phyloP scores from a whole-genome alignment of 2,888 invertebrate species.

The Trisateles emortualis region DNA sequence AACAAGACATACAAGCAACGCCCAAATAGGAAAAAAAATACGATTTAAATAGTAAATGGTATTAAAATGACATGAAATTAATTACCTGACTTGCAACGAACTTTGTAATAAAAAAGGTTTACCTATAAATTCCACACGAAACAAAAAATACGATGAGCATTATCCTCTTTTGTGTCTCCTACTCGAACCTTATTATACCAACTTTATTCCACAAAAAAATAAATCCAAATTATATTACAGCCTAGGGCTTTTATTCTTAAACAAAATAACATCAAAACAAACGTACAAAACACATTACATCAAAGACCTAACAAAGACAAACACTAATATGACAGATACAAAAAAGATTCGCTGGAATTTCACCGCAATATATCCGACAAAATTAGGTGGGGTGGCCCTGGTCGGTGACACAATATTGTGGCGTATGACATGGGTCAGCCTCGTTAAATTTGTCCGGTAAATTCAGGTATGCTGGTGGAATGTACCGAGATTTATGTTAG shows the following conservation, averaged over 20 bases:
- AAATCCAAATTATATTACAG: neutral
- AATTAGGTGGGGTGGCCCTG: constrained; percentile 57
- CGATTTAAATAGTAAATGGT: too few species aligned
- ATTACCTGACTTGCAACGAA: too few species aligned
- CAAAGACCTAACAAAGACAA: constrained; percentile 23
- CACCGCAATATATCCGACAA: constrained; percentile 56
- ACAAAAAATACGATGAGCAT: too few species aligned
- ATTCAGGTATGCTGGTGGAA: constrained; percentile 42
- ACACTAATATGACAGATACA: constrained; percentile 43
- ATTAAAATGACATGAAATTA: too few species aligned
- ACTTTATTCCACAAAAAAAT: neutral
- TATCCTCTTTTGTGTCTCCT: too few species aligned
- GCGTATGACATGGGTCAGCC: constrained; percentile 67
- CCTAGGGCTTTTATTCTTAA: neutral
- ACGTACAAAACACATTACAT: constrained; percentile 11
- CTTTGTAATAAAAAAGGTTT: too few species aligned
- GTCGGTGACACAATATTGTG: constrained; percentile 54
- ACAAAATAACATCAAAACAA: neutral
- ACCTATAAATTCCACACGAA: too few species aligned
- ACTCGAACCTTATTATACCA: neutral
- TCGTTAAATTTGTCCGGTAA: constrained; percentile 66
- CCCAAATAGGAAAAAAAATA: too few species aligned
- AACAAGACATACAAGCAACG: too few species aligned
- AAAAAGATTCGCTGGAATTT: constrained; percentile 49
- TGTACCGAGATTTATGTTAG: constrained; percentile 32